Conservation (phyloP, 2,113 vertebrate genomes). For the Eclectus roratus region DNA sequence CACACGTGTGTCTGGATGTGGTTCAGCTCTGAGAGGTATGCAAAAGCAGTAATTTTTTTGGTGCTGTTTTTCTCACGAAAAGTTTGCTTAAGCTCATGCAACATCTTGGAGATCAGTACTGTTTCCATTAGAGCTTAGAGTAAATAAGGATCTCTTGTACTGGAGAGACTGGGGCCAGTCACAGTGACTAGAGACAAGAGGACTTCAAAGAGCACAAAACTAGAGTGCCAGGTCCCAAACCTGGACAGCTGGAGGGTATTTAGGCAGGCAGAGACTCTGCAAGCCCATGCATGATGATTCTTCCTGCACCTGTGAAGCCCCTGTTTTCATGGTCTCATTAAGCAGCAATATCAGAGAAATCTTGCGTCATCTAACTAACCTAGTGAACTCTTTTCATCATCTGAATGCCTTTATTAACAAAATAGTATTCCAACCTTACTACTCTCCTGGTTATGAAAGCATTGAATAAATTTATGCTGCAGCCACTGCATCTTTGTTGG, state of each 20-base stretch:
- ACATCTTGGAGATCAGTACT: not conserved
- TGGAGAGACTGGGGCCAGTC: not conserved
- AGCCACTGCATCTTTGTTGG: not conserved
- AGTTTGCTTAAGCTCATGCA: not conserved
- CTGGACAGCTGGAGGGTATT: not conserved
- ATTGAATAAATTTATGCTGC: not conserved
- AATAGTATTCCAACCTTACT: not conserved
- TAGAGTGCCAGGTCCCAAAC: not conserved
- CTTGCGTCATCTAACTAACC: not conserved
- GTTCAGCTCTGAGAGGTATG: not conserved
- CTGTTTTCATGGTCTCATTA: not conserved
- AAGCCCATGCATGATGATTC: not conserved
- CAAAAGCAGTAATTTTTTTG: not conserved
- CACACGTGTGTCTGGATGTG: accelerated
- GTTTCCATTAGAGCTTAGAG: not conserved
- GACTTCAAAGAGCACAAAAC: not conserved
- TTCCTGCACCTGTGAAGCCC: not conserved
- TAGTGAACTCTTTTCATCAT: not conserved
- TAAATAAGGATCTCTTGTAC: not conserved
- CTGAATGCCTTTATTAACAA: not conserved
- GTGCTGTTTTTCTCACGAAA: not conserved
- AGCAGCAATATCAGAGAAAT: not conserved
- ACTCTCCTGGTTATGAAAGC: not conserved
- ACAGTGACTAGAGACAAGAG: not conserved
- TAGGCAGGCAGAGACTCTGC: not conserved